These are phyloP conservation scores for Drosophila nigromelanica DNA, from an alignment of 1,140 invertebrate species.

Conservation along the genomic window DNA sequence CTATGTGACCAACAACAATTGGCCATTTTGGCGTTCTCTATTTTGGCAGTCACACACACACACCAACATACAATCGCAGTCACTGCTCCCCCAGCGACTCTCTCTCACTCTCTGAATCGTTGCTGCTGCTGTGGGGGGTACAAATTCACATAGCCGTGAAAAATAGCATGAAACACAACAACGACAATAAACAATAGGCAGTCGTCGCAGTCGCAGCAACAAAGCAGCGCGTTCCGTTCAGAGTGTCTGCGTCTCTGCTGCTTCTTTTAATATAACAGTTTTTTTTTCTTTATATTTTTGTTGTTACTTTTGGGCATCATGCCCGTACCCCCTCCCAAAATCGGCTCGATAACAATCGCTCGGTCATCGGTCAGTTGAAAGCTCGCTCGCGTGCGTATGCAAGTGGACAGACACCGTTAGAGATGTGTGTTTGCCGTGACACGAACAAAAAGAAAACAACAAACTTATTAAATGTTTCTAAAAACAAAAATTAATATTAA, in stretches of 20 bases:
- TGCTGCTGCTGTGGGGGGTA: conserved; percentile 51
- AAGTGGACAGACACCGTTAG: conserved; percentile 19
- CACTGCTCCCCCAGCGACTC: conserved; percentile 49
- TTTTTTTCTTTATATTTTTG: conserved; percentile 1
- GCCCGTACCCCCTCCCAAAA: not conserved
- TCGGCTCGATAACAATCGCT: conserved; percentile 22
- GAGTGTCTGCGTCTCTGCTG: conserved; percentile 9
- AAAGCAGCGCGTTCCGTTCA: conserved; percentile 34
- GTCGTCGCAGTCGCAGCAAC: conserved; percentile 27
- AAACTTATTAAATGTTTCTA: no score
- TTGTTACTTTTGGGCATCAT: conserved; percentile 24
- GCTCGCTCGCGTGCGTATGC: conserved; percentile 26
- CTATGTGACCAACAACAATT: conserved; percentile 54
- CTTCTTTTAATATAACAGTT: conserved; percentile 13
- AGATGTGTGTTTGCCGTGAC: conserved; percentile 15
- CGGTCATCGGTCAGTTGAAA: conserved; percentile 19
- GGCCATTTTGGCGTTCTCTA: conserved; percentile 56
- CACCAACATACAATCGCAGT: conserved; percentile 30
- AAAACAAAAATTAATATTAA: no score
- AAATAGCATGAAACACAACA: conserved; percentile 49
- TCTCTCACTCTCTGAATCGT: conserved; percentile 22
- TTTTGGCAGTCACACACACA: conserved; percentile 43
- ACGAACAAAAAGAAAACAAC: not conserved
- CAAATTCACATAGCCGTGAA: conserved; percentile 54
- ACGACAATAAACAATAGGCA: conserved; percentile 51